Base-by-base conservation (phyloP, 1,140 invertebrate genomes). In the Drosophila erecta region DNA sequence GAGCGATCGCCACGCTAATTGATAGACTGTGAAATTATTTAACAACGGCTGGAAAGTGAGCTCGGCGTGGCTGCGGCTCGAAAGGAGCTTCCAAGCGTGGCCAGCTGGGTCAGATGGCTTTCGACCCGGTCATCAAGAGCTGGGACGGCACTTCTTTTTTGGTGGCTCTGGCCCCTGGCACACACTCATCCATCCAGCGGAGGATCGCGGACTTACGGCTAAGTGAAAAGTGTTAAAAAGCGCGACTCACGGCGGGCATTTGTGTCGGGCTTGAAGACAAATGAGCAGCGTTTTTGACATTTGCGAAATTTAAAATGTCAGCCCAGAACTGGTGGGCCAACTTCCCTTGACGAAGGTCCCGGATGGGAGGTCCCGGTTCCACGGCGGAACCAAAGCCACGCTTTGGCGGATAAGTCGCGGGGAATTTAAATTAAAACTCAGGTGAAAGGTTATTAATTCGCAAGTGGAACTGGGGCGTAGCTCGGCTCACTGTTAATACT, bases 191-290 rank as follows among this genome's bases (percentile, higher is more conserved):
- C 38, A 57, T 47, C 14, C 24, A 41, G 15, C 20, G 40, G 22
- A 14, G 17, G 70, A 60, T 56, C 41, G 30, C 30, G 33, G 50
- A 30, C 64, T 46, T 11, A 15, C 17, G 65, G 59, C 78, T 89
- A 89, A 89, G 84, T 89, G 84, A 89, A 89, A 89, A 89, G 84
- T 89, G 84, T 90, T 89, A 89, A 89, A 89, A 89, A 84, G 78
- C 86, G 62, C 81, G 70, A 67, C 83, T 78, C 74, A 66, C 44
- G 49, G 76, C 46, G 55, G 47, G 17, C 41, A 62, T 56, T 78
- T 75, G 65, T 76, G 76, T 76, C 72, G 59, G 67, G 62, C 78
- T 79, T 59, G 24, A 69, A 89, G 84, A 89, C 84, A 89, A 89
- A 89, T 89, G 84, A 90, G 76, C 56, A 62, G 81, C 65, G 55